Conservation (phyloP, 2,797 vertebrate species). For the Lophius americanus region DNA sequence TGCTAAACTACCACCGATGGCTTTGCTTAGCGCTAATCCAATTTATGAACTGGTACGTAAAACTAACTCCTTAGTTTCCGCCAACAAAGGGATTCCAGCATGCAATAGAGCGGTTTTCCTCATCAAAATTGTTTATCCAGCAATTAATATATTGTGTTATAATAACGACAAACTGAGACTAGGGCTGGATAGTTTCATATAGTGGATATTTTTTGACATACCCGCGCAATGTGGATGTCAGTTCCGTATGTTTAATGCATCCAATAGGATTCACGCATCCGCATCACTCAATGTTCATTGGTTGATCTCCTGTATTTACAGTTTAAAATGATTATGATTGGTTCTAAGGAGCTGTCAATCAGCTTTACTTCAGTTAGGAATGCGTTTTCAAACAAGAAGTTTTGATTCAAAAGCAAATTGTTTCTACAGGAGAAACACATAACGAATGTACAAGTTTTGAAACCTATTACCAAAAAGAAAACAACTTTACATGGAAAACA, state of each 20-base stretch:
- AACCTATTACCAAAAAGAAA: no score
- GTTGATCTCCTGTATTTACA: conserved; percentile 17
- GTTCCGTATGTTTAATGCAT: conserved; percentile 49
- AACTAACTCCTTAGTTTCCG: conserved; percentile 30
- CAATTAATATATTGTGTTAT: rapidly evolving
- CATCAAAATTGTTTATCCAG: neutral
- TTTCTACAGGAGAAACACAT: no score
- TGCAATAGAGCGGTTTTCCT: neutral
- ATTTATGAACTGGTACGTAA: conserved; percentile 60
- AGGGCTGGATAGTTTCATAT: neutral
- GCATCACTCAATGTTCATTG: neutral
- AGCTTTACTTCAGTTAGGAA: rapidly evolving
- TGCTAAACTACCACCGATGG: conserved; percentile 51
- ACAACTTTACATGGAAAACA: no score
- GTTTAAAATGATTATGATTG: conserved; percentile 37
- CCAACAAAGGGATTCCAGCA: neutral
- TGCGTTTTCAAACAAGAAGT: neutral
- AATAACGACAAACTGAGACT: neutral
- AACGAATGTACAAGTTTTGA: no score
- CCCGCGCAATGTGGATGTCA: conserved; percentile 62
- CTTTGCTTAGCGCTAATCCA: conserved; percentile 72
- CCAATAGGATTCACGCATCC: conserved; percentile 49
- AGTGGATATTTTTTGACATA: conserved; percentile 56
- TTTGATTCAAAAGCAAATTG: no score
- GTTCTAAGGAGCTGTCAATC: conserved; percentile 33